These are phyloP conservation scores for Plagodis dolabraria DNA, from an alignment of 2,888 invertebrate species.

Conservation along the genomic window DNA sequence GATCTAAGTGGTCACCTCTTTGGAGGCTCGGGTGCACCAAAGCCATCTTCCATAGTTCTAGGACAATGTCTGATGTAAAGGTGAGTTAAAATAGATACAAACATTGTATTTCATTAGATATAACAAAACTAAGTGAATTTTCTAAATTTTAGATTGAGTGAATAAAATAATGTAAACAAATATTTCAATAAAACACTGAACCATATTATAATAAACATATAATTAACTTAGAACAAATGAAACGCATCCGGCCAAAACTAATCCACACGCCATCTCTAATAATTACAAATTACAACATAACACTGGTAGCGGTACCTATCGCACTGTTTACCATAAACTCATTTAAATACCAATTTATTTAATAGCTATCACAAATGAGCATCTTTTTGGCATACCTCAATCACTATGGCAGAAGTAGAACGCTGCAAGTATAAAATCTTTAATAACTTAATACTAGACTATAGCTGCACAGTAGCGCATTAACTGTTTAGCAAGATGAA, in stretches of 20 bases:
- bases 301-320: constrained; percentile 51
- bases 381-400: constrained; percentile 63
- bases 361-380: constrained; percentile 53
- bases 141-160: too few species aligned
- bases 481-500: background rate
- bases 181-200: too few species aligned
- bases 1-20: too few species aligned
- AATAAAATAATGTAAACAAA: too few species aligned
- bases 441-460: constrained; percentile 21
- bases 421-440: constrained; percentile 4
- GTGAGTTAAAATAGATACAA: too few species aligned
- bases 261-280: constrained; percentile 4
- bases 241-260: constrained; percentile 2
- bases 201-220: too few species aligned
- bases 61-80: too few species aligned
- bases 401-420: constrained; percentile 32
- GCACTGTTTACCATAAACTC: constrained; percentile 41
- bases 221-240: too few species aligned
- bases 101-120: too few species aligned
- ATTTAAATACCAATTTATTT: constrained; percentile 61
- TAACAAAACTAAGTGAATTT: too few species aligned
- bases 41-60: too few species aligned
- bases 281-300: constrained; percentile 17
- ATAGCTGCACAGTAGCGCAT: background rate
- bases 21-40: too few species aligned